phyloP scores from a whole-genome alignment of 1,140 invertebrate species.

The Zaprionus tsacasi region DNA sequence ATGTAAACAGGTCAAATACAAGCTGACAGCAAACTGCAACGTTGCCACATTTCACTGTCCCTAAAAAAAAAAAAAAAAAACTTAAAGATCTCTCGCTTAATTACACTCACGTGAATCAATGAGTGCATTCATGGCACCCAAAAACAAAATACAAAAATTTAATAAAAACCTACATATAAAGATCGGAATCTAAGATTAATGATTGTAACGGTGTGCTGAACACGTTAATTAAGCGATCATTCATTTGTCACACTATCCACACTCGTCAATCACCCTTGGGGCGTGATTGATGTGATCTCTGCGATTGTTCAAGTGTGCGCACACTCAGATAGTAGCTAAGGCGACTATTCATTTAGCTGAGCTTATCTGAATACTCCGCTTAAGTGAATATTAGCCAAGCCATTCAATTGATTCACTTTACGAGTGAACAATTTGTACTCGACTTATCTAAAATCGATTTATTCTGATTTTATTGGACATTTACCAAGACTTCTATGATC shows the following conservation, averaged over 20 bases:
- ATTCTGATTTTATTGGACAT: neutral
- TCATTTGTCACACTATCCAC: conserved; percentile 38
- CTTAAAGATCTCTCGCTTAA: conserved; percentile 3
- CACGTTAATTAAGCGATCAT: conserved; percentile 31
- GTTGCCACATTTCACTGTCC: conserved; percentile 41
- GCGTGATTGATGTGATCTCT: conserved; percentile 26
- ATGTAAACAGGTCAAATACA: conserved; percentile 37
- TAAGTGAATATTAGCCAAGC: conserved; percentile 7
- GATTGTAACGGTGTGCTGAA: conserved; percentile 25
- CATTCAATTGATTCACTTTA: neutral
- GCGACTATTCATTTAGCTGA: neutral
- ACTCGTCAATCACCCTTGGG: conserved; percentile 9
- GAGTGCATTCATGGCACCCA: conserved; percentile 26
- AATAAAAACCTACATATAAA: neutral
- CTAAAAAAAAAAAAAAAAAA: neutral
- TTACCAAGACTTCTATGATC: neutral
- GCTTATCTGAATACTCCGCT: neutral
- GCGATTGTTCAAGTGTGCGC: neutral
- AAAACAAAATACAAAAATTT: neutral
- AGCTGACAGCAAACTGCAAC: neutral
- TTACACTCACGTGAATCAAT: conserved; percentile 16
- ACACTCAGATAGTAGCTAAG: neutral
- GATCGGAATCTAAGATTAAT: conserved; percentile 36
- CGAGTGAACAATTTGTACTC: too few relatives aligned
- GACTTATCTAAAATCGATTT: neutral